These are phyloP conservation scores for Tanytarsus gracilentus DNA, from an alignment of 2,888 invertebrate species.

Conservation along the genomic window DNA sequence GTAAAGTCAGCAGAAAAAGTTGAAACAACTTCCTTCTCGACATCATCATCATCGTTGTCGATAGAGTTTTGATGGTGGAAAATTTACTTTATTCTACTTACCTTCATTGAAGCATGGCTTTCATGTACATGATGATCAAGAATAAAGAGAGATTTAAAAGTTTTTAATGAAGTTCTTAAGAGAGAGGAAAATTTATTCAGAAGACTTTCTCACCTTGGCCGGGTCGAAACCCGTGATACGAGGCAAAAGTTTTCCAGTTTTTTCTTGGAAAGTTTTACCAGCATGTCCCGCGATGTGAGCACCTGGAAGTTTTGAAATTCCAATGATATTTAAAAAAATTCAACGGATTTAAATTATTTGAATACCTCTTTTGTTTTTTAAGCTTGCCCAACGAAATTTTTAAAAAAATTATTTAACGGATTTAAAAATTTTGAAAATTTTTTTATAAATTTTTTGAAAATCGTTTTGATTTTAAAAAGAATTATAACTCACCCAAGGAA, in stretches of 20 bases:
- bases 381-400: no score
- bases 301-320: no score
- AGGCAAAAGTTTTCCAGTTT: constrained; percentile 36
- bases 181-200: not conserved
- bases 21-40: no score
- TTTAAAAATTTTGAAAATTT: no score
- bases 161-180: constrained; percentile 11
- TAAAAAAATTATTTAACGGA: no score
- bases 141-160: not conserved
- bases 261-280: constrained; percentile 36
- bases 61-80: not conserved
- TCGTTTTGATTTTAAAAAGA: no score
- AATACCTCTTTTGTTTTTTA: no score
- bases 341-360: not conserved
- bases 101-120: constrained; percentile 31
- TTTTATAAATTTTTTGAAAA: no score
- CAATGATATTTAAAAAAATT: not conserved
- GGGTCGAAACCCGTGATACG: constrained; percentile 41
- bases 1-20: no score
- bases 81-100: not conserved
- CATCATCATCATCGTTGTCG: not conserved
- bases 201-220: constrained; percentile 33
- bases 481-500: not conserved
- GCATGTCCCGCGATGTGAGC: constrained; percentile 40
- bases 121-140: not conserved